A percentile compares a stretch with the other conserved stretches of the same genome.
Evolutionary conservation across 2,888 invertebrate species (phyloP).

Genomic region (Andrena camellia): DNA sequence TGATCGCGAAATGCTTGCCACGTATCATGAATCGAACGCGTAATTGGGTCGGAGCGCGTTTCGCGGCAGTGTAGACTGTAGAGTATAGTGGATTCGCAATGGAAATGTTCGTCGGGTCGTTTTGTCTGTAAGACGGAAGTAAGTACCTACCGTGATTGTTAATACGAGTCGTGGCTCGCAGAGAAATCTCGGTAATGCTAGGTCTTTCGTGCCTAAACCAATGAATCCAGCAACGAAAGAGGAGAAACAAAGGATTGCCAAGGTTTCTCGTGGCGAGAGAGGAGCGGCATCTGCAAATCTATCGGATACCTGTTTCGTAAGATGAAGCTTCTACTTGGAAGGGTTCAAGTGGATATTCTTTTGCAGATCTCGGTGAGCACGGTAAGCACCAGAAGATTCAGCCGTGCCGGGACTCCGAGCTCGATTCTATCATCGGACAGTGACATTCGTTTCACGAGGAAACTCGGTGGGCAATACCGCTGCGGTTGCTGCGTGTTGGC

Average conservation of each 20-base stretch:
- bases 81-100: no score
- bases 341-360: background rate
- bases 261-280: constrained; percentile 16
- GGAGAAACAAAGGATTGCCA: constrained; percentile 9
- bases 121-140: constrained; percentile 64
- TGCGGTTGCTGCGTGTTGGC: constrained; percentile 95
- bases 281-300: background rate
- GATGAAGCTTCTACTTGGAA: background rate
- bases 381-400: constrained; percentile 86
- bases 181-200: constrained; percentile 48
- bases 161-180: constrained; percentile 72
- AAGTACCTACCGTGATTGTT: constrained; percentile 59
- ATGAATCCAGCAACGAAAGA: constrained; percentile 29
- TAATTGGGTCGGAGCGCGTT: background rate
- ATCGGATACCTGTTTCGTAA: background rate
- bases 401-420: constrained; percentile 88
- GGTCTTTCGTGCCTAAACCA: constrained; percentile 42
- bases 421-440: constrained; percentile 95
- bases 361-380: constrained; percentile 86
- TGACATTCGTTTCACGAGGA: constrained; percentile 95
- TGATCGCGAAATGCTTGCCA: background rate
- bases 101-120: constrained; percentile 16
- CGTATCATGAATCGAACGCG: background rate
- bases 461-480: constrained; percentile 93
- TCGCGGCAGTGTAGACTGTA: background rate